Conservation (phyloP, 2,113 vertebrate species). For the Marmota monax region DNA sequence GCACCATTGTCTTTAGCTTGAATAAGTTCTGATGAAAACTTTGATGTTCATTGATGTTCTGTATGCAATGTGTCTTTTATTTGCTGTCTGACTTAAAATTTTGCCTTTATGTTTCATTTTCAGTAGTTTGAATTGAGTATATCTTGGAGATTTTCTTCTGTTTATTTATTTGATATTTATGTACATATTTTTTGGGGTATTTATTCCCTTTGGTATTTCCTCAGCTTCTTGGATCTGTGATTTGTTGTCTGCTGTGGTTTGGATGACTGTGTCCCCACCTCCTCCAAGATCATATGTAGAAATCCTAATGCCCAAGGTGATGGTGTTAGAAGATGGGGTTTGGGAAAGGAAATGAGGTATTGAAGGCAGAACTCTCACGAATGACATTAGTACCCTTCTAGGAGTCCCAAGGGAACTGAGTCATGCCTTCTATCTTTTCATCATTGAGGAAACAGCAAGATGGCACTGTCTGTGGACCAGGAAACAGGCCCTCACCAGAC, state of each 20-base stretch:
- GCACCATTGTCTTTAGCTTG: neutral
- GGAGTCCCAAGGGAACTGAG: fast-evolving
- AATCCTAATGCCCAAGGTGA: neutral
- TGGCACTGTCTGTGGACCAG: neutral
- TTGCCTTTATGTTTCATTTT: neutral
- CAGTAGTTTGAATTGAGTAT: neutral
- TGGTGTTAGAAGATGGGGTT: neutral
- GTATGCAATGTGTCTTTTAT: neutral
- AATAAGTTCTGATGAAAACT: neutral
- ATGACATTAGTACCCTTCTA: too few relatives aligned
- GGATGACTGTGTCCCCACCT: neutral
- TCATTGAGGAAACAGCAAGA: neutral
- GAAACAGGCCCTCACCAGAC: neutral
- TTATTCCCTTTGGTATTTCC: neutral
- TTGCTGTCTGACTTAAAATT: neutral
- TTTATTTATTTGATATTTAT: neutral
- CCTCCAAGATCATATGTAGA: neutral
- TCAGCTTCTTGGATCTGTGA: neutral
- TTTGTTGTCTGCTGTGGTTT: neutral
- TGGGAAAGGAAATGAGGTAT: neutral
- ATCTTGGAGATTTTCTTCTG: neutral
- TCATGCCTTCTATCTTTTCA: neutral
- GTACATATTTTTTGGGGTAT: neutral
- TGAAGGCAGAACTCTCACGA: neutral
- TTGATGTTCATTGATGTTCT: neutral